Percentiles rank a stretch among this genome's conserved stretches.
Evolutionary conservation across 2,888 invertebrate species (phyloP).

Genomic region (Harpagoxenus sublaevis): DNA sequence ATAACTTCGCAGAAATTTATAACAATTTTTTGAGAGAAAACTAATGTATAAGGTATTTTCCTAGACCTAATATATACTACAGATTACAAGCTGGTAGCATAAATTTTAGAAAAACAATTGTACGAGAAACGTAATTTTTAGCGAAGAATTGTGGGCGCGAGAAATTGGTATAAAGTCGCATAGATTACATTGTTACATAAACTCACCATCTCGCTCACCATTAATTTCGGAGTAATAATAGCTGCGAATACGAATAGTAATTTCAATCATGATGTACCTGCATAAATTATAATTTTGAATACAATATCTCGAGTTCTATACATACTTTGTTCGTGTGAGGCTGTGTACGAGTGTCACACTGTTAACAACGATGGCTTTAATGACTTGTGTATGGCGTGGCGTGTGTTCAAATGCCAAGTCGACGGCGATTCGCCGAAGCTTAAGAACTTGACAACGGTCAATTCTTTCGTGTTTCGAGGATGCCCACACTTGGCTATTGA

Average conservation of each 20-base stretch:
- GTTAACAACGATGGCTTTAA: constrained; percentile 54
- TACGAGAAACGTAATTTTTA: not conserved
- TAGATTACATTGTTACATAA: too few relatives aligned
- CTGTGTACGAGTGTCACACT: constrained; percentile 28
- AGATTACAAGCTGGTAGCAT: not conserved
- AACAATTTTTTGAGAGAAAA: not conserved
- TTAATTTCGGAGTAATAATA: not conserved
- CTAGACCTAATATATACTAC: not conserved
- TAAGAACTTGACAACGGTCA: constrained; percentile 60
- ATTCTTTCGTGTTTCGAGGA: constrained; percentile 61
- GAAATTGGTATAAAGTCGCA: too few relatives aligned
- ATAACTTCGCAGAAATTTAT: not conserved
- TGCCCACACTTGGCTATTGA: constrained; percentile 34
- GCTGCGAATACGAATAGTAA: not conserved
- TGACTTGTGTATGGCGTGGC: constrained; percentile 26
- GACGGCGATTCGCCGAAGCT: constrained; percentile 61
- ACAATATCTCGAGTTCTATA: not conserved
- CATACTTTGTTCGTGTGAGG: constrained; percentile 1
- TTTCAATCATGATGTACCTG: not conserved
- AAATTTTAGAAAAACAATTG: not conserved
- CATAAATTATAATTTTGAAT: constrained; percentile 35
- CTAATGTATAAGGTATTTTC: not conserved
- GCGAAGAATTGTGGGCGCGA: not conserved
- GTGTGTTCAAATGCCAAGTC: constrained; percentile 49
- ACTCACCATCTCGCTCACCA: too few relatives aligned